A percentile compares a stretch with the other conserved stretches of the same genome.
Evolutionary conservation across 37 sponge, comb jelly and placozoan species (phyloP).

Genomic region (Theonella swinhoei): DNA sequence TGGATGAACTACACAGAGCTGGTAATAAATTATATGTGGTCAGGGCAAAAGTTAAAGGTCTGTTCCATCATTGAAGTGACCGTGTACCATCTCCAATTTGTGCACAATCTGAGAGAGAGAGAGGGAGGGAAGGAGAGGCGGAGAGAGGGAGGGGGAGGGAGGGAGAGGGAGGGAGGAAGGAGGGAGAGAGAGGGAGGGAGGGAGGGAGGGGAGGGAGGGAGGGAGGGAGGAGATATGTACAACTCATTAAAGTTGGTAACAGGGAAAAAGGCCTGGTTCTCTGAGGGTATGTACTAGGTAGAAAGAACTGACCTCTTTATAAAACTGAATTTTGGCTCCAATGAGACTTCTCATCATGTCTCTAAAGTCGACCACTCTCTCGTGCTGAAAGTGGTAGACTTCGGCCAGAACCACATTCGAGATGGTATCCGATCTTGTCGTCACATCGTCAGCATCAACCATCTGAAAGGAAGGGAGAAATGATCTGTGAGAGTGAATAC

Average conservation of each 20-base stretch:
- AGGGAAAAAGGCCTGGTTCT: neutral
- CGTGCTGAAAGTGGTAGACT: slow-evolving; percentile 88
- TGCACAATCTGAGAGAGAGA: slow-evolving; percentile 35
- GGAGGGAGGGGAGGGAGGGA: neutral
- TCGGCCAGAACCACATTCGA: slow-evolving; percentile 65
- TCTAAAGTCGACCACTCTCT: slow-evolving; percentile 87
- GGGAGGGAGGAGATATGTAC: neutral
- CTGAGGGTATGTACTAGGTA: neutral
- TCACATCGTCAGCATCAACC: slow-evolving; percentile 53
- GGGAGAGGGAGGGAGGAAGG: neutral
- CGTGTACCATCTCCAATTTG: slow-evolving; percentile 29
- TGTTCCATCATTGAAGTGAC: slow-evolving; percentile 37
- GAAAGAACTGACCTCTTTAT: slow-evolving; percentile 77
- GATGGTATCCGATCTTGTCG: slow-evolving; percentile 43
- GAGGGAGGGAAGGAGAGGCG: neutral
- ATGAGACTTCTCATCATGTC: slow-evolving; percentile 78
- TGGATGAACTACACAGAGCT: neutral
- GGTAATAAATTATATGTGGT: no score
- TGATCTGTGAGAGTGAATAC: neutral
- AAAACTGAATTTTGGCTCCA: slow-evolving; percentile 80
- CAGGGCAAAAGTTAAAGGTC: slow-evolving; percentile 39
- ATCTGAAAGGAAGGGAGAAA: slow-evolving; percentile 13
- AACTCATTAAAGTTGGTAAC: no score
- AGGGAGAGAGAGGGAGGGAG: neutral
- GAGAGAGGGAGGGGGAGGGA: slow-evolving; percentile 2